Evolutionary conservation across 2,888 invertebrate species (phyloP).

Genomic region (Eilema sororculum): DNA sequence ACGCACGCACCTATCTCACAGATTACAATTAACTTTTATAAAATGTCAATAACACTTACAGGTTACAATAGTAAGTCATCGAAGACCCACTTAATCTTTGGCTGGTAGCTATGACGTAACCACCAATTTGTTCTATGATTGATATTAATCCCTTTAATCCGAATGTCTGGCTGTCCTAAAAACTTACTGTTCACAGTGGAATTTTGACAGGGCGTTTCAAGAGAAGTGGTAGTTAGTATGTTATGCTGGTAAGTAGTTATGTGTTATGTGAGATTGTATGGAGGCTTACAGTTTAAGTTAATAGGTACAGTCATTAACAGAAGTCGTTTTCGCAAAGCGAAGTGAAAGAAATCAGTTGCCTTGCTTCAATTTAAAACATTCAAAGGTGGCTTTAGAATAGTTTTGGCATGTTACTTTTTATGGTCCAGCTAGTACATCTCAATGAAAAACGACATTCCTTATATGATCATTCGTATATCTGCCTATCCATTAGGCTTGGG

Average conservation of each 20-base stretch:
- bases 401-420: no score
- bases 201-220: slow-evolving; percentile 37
- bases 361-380: no score
- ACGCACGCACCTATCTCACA: slow-evolving; percentile 8
- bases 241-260: slow-evolving; percentile 16
- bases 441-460: no score
- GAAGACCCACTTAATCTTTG: slow-evolving; percentile 52
- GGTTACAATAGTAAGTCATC: slow-evolving; percentile 41
- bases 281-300: background rate
- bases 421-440: no score
- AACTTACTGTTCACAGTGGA: slow-evolving; percentile 60
- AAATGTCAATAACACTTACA: slow-evolving; percentile 56
- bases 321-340: background rate
- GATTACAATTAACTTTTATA: slow-evolving; percentile 49
- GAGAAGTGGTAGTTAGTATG: slow-evolving; percentile 32
- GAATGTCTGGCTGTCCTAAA: slow-evolving; percentile 65
- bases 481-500: no score
- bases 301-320: background rate
- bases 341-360: background rate
- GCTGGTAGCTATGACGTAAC: slow-evolving; percentile 73
- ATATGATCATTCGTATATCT: no score
- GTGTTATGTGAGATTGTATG: background rate
- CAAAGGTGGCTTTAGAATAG: no score
- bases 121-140: slow-evolving; percentile 80
- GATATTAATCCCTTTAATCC: slow-evolving; percentile 83